phyloP scores from a whole-genome alignment of 2,797 vertebrate species.

The Manis javanica region DNA sequence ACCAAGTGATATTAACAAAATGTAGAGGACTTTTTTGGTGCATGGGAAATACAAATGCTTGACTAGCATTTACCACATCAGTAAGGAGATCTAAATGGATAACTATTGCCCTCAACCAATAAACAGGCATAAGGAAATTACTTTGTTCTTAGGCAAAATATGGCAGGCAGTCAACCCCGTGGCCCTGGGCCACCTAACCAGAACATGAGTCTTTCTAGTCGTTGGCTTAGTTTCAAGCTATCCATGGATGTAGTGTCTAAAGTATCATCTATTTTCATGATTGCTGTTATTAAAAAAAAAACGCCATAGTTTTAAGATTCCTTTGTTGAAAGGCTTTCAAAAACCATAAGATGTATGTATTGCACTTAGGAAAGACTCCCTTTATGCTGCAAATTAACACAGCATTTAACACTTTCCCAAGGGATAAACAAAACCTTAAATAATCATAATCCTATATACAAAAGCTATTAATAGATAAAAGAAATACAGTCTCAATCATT shows the following conservation, averaged over 20 bases:
- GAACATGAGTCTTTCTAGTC: not conserved
- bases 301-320: not conserved
- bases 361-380: not conserved
- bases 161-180: not conserved
- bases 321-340: slow-evolving; percentile 1
- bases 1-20: not conserved
- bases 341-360: not conserved
- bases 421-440: not conserved
- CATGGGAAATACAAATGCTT: not conserved
- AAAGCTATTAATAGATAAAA: not conserved
- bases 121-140: not conserved
- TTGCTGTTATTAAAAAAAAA: not conserved
- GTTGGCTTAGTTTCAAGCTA: not conserved
- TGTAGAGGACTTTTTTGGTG: not conserved
- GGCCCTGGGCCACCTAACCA: not conserved
- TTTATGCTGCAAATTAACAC: slow-evolving; percentile 23
- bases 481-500: not conserved
- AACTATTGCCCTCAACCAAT: not conserved
- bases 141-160: not conserved
- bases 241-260: not conserved
- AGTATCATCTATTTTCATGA: not conserved
- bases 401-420: not conserved
- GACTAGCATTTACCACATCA: not conserved
- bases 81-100: not conserved
- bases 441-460: not conserved